These are phyloP conservation scores for Chloropsis hardwickii DNA, from an alignment of 2,113 vertebrate genomes.

Conservation along the genomic window DNA sequence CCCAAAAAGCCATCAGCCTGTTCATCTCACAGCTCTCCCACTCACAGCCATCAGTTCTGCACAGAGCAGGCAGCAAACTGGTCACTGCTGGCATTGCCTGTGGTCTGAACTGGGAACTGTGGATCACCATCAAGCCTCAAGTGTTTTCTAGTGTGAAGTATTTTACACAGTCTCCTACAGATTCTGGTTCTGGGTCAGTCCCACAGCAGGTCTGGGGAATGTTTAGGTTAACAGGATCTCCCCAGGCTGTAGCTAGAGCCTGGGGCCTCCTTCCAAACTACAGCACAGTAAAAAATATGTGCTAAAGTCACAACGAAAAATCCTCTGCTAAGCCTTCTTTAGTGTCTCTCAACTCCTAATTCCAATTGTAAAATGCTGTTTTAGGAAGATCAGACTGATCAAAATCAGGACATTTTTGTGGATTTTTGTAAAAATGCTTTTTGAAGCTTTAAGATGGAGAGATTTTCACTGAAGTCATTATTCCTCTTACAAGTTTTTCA, in stretches of 20 bases:
- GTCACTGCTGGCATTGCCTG: fast-evolving
- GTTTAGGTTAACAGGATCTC: background rate
- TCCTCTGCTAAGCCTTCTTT: background rate
- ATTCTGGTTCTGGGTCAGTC: background rate
- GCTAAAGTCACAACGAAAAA: background rate
- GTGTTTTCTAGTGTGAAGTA: background rate
- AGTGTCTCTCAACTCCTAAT: background rate
- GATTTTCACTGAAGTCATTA: background rate
- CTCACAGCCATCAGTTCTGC: background rate
- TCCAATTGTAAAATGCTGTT: background rate
- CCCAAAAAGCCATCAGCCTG: background rate
- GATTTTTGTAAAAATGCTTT: background rate
- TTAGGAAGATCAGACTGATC: background rate
- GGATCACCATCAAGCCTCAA: background rate
- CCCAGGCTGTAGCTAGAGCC: background rate
- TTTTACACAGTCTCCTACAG: background rate
- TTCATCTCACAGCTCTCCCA: background rate
- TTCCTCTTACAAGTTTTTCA: background rate
- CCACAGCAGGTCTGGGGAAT: background rate
- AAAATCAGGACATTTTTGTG: background rate
- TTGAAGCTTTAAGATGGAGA: background rate
- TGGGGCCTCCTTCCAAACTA: no score
- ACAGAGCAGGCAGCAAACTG: background rate
- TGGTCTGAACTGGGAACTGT: background rate
- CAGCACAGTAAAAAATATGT: background rate